Percentiles rank a stretch among this genome's conserved stretches.
Evolutionary conservation across 2,888 invertebrate genomes (phyloP).

Genomic region (Lucinisca nassula): DNA sequence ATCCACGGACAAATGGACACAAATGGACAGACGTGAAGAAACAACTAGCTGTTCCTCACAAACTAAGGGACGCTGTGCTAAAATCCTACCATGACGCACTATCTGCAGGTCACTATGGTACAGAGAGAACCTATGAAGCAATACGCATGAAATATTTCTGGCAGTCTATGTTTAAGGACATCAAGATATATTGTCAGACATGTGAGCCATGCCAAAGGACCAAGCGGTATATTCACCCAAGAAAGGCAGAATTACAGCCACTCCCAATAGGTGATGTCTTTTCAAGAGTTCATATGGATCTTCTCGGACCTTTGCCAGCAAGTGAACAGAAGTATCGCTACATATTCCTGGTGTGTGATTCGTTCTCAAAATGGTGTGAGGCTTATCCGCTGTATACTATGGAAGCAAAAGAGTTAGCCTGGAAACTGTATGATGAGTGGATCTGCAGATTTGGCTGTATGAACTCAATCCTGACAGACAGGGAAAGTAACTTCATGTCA

Average conservation of each 20-base stretch:
- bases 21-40: slow-evolving; percentile 30
- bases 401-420: slow-evolving; percentile 49
- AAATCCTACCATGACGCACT: slow-evolving; percentile 46
- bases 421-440: slow-evolving; percentile 47
- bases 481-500: slow-evolving; percentile 62
- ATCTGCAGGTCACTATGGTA: slow-evolving; percentile 31
- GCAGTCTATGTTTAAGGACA: slow-evolving; percentile 34
- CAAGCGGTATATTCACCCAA: slow-evolving; percentile 15
- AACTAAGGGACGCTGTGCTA: slow-evolving; percentile 22
- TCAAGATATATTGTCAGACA: slow-evolving; percentile 19
- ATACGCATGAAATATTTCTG: slow-evolving; percentile 38
- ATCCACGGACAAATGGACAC: slow-evolving; percentile 35
- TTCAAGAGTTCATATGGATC: slow-evolving; percentile 47
- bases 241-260: slow-evolving; percentile 42
- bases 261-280: slow-evolving; percentile 45
- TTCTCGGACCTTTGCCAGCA: slow-evolving; percentile 52
- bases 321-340: slow-evolving; percentile 47
- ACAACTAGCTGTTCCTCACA: slow-evolving; percentile 32
- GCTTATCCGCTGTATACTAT: slow-evolving; percentile 56
- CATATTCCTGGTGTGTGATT: slow-evolving; percentile 59
- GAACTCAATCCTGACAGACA: slow-evolving; percentile 44
- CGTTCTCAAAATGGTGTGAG: slow-evolving; percentile 59
- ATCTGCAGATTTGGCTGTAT: slow-evolving; percentile 51
- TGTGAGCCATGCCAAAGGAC: slow-evolving; percentile 37
- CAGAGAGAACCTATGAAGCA: slow-evolving; percentile 42